Percentiles rank a stretch among this genome's conserved stretches.
These are phyloP conservation scores for Saccostrea echinata DNA, from an alignment of 1,140 invertebrate species.

Conservation along the genomic window DNA sequence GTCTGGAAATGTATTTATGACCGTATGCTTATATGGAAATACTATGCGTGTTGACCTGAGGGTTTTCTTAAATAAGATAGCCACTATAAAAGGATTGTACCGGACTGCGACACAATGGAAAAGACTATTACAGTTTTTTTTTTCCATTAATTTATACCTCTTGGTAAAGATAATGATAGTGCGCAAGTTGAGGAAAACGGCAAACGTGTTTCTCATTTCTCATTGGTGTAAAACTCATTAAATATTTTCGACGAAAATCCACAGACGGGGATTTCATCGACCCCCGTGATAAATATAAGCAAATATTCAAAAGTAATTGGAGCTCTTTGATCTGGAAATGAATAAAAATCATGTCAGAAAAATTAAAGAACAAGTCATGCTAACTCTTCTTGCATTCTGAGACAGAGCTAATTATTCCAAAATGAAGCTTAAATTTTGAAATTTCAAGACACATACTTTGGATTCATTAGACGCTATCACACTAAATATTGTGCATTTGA, in stretches of 20 bases:
- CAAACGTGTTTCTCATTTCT: background rate
- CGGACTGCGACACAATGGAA: too few species aligned
- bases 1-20: too few species aligned
- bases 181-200: background rate
- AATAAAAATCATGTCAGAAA: constrained; percentile 22
- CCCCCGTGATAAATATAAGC: background rate
- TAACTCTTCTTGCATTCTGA: background rate
- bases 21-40: too few species aligned
- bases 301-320: constrained; percentile 20
- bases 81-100: too few species aligned
- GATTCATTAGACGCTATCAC: background rate
- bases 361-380: background rate
- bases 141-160: too few species aligned
- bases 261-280: background rate
- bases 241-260: background rate
- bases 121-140: too few species aligned
- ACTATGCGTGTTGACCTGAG: too few species aligned
- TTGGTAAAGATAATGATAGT: too few species aligned
- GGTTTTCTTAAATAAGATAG: too few species aligned
- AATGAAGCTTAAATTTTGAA: too few species aligned
- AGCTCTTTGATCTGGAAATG: background rate
- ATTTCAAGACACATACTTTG: background rate
- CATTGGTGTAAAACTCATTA: background rate
- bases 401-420: constrained; percentile 15
- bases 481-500: background rate